Evolutionary conservation across 2,888 invertebrate genomes (phyloP), one percentile per base, ranked within the genome.

Genomic region (Xestia sexstrigata): DNA sequence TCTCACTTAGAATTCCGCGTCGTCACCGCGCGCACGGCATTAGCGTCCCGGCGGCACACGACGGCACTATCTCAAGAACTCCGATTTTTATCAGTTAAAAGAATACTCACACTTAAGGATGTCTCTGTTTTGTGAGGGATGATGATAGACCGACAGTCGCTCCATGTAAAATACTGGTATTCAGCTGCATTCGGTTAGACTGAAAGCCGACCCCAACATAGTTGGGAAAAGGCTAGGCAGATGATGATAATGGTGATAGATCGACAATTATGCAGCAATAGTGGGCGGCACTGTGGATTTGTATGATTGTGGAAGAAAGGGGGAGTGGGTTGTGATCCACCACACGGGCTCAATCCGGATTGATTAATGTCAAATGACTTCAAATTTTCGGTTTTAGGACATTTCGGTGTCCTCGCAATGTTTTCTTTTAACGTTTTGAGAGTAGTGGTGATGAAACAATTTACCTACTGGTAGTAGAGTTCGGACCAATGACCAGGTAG

Each of bases 51-150:
- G 35, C 45, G 87, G 81, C 82, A 70, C 87, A 88, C 87, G 62
- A 30, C 70, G 84, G 81, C 82, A 75, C 83, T 78, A 83, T 82
- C 76, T 68, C 69, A 74, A 81, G 68, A 75, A 89, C 71, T 82
- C 73, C 80, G 89, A 88, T 88, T 85, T 83, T 85, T 88, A 88
- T 88, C 87, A 84, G 85, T 83, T 80, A 87, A 85, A 67, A 88
- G 81, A 88, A 87, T 79, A 83, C 49, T 68, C 42, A 45, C 63
- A 68, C 30, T 65, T 66, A 82, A 84, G 77, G 78, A 87, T 79
- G 74, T 60, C 72, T 42, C 67, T 67, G 5, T 62, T 35, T 35
- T 62, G 20, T 26, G 58, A 0, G 26, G 6, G 15, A 58, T 58
- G 55, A 11, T 52, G 55, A n/a, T 13, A 55, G 55, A n/a, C 11